Base-by-base conservation (phyloP, 1,140 invertebrate genomes). In the Scaptodrosophila lebanonensis region DNA sequence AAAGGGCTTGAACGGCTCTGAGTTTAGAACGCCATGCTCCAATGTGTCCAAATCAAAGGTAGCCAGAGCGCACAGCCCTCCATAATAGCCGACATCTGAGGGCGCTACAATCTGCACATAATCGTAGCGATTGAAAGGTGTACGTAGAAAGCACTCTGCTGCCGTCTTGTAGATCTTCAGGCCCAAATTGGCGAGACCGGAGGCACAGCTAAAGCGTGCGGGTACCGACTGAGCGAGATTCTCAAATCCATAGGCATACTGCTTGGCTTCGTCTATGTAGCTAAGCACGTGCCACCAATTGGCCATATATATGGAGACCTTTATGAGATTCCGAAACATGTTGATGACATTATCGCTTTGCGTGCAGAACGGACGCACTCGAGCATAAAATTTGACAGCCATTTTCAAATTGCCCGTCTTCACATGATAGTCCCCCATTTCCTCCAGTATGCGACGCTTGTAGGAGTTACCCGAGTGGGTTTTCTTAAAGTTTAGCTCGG, bases 281-380 rank as follows among this genome's bases (percentile, higher is more conserved):
- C 68, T 68, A 27, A 77, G 60, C 5, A 77, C 73, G 4, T 79
- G 63, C 73, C 73, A 77, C 73, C 73, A 77, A 12, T 77, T 77
- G 25, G 48, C 27, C 73, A 77, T 79, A 12, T 79, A 73, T 6
- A 77, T 77, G 38, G 73, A 79, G 0, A 77, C 68, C 4, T 52
- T 36, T 1, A 77, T 79, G 7, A 77, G 48, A 15, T 77, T 68
- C 16, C 54, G 56, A 9, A 73, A 73, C 68, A 79, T 58, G n/a
- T 42, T 36, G 45, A 77, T 73, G 1, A 77, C 73, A 33, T 77
- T 50, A 1, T 77, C 73, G 39, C 64, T 68, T 38, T 44, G 79
- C 22, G 73, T 77, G 56, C 73, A 79, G 15, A 79, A 77, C 2
- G 54, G 36, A n/a, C 73, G 53, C 3, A 59, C 42, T 0, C 73